phyloP scores from a whole-genome alignment of 2,888 invertebrate species.

The Graphium colonna region DNA sequence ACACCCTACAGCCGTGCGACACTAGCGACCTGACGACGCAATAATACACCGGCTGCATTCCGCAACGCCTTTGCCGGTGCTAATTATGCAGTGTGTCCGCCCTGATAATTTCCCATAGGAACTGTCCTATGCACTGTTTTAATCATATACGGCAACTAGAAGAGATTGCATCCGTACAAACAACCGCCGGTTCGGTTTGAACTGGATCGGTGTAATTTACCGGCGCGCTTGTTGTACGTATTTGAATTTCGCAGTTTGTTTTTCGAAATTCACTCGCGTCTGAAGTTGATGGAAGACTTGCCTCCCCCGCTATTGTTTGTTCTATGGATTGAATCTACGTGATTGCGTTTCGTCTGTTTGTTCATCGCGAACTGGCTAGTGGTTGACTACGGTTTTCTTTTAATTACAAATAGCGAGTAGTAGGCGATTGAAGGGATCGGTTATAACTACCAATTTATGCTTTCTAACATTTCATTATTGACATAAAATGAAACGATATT shows the following conservation, averaged over 20 bases:
- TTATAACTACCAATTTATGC: too few relatives aligned
- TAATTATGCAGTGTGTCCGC: slow-evolving; percentile 76
- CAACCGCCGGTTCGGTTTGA: slow-evolving; percentile 53
- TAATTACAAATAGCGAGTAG: background rate
- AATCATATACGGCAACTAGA: slow-evolving; percentile 69
- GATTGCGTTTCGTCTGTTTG: slow-evolving; percentile 24
- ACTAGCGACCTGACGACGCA: slow-evolving; percentile 31
- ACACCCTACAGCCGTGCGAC: slow-evolving; percentile 3
- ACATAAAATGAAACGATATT: too few relatives aligned
- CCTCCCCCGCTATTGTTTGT: slow-evolving; percentile 16
- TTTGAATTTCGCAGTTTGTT: slow-evolving; percentile 55
- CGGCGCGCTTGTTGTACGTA: slow-evolving; percentile 55
- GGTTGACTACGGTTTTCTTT: too few relatives aligned
- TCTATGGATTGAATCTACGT: slow-evolving; percentile 18
- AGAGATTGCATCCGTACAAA: slow-evolving; percentile 76
- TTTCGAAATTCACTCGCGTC: slow-evolving; percentile 39
- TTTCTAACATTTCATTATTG: too few relatives aligned
- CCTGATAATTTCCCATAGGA: slow-evolving; percentile 74
- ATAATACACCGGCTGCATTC: slow-evolving; percentile 40
- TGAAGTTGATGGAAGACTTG: slow-evolving; percentile 27
- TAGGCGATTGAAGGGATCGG: too few relatives aligned
- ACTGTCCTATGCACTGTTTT: slow-evolving; percentile 70
- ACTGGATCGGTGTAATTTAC: slow-evolving; percentile 66
- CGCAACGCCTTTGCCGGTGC: slow-evolving; percentile 55
- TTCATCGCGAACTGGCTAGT: background rate